Base-by-base conservation (phyloP, 2,113 vertebrate species). In the Phrynosoma platyrhinos region DNA sequence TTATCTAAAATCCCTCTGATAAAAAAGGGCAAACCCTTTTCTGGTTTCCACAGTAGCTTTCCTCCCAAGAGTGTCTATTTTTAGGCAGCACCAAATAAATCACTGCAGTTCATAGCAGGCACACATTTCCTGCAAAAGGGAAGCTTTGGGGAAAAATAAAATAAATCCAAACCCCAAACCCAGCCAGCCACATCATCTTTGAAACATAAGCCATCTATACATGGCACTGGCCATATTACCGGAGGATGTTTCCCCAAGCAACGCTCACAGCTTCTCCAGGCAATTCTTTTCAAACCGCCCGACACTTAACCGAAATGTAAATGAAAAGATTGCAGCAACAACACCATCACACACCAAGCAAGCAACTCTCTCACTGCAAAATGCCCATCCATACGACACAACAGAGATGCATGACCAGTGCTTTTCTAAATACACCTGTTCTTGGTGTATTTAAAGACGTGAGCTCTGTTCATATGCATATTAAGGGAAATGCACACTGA, bases 11-110 rank as follows among this genome's bases (percentile, higher is more conserved):
- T 77, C 69, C 85, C 88, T 27, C 68, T 85, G 86, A 91, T 58
- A 64, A 53, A 30, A 36, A 55, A 40, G 42, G 36, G 5, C 12
- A 72, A 82, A 87, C 55, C 32, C 90, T 90, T 84, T 88, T 81
- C 78, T 0, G 0, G 71, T 2, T 92, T 79, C 74, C 89, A 83
- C 84, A 85, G 84, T 71, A 91, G 86, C 76, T 85, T 82, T 93
- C 89, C 76, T 89, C 94, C 89, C 58, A 93, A 82, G 23, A 93
- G 88, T 40, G 79, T 83, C 93, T 94, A 92, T 95, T 95, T 93
- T 94, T 92, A 94, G 94, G 6, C 81, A 77, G 87, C 32, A 87
- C 89, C 84, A 92, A 82, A 90, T 86, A 88, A 88, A 93, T 92
- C 89, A 87, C 88, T 32, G 52, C 62, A 77, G 82, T 68, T 83